Evolutionary conservation across 1,140 invertebrate genomes (phyloP).

Genomic region (Zaprionus capensis): DNA sequence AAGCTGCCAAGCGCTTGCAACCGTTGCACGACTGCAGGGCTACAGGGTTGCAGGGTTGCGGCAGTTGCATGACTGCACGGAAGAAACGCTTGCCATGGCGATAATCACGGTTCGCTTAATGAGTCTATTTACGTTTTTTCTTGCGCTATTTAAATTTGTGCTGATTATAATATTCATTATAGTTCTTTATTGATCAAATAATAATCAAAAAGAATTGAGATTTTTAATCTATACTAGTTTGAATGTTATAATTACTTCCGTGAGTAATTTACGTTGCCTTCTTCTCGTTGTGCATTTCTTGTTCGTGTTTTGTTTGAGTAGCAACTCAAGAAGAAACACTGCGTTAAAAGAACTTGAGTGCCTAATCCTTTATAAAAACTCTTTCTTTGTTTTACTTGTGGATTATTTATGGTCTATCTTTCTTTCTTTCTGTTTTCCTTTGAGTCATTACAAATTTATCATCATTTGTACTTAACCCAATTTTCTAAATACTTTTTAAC

Average conservation of each 20-base stretch:
- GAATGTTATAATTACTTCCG: too few relatives aligned
- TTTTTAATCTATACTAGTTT: neutral
- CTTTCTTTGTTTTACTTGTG: neutral
- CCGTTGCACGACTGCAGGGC: constrained; percentile 28
- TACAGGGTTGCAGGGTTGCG: constrained; percentile 8
- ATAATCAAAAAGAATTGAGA: neutral
- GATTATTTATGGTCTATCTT: neutral
- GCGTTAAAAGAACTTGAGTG: neutral
- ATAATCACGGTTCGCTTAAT: constrained; percentile 4
- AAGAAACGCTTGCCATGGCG: constrained; percentile 1
- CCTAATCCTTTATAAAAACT: constrained; percentile 2
- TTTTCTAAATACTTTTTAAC: constrained; percentile 37
- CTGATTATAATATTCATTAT: neutral
- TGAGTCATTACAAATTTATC: constrained; percentile 16
- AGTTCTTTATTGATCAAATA: neutral
- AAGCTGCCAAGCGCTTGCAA: constrained; percentile 14
- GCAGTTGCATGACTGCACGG: constrained; percentile 3
- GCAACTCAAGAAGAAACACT: neutral
- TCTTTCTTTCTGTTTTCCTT: neutral
- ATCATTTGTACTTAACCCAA: constrained; percentile 25
- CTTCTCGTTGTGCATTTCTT: too few relatives aligned
- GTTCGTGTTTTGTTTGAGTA: too few relatives aligned
- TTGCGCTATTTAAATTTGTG: neutral
- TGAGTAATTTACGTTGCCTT: too few relatives aligned
- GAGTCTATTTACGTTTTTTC: neutral